Percentiles rank a stretch among this genome's conserved stretches.
These are phyloP conservation scores for Vulpes vulpes DNA, from an alignment of 2,113 vertebrate species.

Conservation along the genomic window DNA sequence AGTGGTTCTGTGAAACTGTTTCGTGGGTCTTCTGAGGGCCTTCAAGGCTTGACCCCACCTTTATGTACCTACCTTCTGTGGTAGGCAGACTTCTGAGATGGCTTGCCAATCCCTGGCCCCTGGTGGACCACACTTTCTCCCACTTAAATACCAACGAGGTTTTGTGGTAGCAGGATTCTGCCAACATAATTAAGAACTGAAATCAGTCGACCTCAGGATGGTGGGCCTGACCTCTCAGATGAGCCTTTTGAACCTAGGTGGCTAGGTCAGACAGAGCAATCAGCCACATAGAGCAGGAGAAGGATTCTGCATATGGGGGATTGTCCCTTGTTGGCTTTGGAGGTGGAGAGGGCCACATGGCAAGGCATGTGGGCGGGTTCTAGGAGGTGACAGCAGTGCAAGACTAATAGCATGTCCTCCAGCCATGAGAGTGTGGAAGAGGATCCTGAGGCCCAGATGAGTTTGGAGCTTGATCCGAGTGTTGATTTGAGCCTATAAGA, in stretches of 20 bases:
- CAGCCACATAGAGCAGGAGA: not conserved
- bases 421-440: not conserved
- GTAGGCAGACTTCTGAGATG: not conserved
- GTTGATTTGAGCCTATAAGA: not conserved
- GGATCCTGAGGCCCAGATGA: not conserved
- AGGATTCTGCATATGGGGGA: accelerated
- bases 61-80: not conserved
- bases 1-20: not conserved
- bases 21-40: not conserved
- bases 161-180: not conserved
- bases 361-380: not conserved
- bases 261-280: too few species aligned
- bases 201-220: not conserved
- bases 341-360: not conserved
- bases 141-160: not conserved
- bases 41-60: not conserved
- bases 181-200: not conserved
- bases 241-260: not conserved
- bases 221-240: not conserved
- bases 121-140: not conserved
- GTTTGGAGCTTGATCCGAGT: accelerated
- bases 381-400: accelerated
- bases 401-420: not conserved
- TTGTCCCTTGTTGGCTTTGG: not conserved
- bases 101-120: not conserved